These are phyloP conservation scores for Drosophila imparisetae DNA, from an alignment of 2,888 invertebrate species.

Conservation along the genomic window DNA sequence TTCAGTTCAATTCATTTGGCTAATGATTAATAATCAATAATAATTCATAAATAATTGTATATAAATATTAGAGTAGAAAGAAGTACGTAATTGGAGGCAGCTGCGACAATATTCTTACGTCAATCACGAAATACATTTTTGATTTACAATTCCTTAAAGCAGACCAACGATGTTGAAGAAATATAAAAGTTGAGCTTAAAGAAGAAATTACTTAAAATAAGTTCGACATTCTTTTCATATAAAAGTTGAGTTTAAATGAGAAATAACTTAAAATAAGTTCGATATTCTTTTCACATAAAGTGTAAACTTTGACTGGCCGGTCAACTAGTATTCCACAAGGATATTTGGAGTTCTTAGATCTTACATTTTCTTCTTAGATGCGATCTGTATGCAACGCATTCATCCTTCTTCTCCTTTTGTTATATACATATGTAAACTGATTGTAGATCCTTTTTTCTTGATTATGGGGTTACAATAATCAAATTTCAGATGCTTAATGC, in stretches of 20 bases:
- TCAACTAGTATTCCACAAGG: not conserved
- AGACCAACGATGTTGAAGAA: not conserved
- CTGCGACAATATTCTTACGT: not conserved
- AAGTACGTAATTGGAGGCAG: not conserved
- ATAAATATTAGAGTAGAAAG: not conserved
- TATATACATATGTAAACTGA: not conserved
- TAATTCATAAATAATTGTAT: not conserved
- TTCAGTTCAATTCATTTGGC: not conserved
- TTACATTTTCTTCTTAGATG: not conserved
- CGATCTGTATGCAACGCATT: not conserved
- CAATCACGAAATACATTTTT: not conserved
- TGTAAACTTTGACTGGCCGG: not conserved
- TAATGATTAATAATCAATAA: constrained; percentile 16
- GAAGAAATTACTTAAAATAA: too few relatives aligned
- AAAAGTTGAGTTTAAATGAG: not conserved
- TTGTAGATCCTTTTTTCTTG: constrained; percentile 16
- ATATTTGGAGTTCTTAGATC: not conserved
- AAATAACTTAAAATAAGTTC: not conserved
- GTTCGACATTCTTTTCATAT: not conserved
- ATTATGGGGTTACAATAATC: constrained; percentile 24
- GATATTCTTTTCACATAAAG: not conserved
- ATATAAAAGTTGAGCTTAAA: not conserved
- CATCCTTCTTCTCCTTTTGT: not conserved
- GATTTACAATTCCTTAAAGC: not conserved
- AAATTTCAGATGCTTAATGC: constrained; percentile 24